Evolutionary conservation across 1,140 invertebrate genomes (phyloP).

Genomic region (Zophobas atratus): DNA sequence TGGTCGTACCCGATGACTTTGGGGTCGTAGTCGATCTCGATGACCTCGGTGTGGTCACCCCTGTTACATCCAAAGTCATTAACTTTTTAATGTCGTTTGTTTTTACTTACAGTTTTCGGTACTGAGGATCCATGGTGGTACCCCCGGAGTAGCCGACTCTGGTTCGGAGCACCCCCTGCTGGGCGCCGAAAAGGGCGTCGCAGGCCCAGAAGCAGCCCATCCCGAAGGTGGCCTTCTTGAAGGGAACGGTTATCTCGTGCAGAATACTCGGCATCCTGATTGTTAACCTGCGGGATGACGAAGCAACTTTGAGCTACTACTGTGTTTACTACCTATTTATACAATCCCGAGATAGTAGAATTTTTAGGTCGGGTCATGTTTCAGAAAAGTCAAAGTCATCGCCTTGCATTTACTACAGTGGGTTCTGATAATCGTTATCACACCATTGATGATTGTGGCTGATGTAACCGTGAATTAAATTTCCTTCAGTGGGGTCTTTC

Average conservation of each 20-base stretch:
- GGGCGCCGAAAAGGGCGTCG: constrained; percentile 91
- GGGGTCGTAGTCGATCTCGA: constrained; percentile 93
- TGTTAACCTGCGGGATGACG: constrained; percentile 14
- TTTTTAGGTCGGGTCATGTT: constrained; percentile 20
- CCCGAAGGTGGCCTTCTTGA: constrained; percentile 85
- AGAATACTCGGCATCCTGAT: constrained; percentile 61
- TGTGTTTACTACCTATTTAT: constrained; percentile 22
- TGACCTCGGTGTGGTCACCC: constrained; percentile 94
- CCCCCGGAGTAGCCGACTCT: constrained; percentile 96
- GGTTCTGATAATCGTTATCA: constrained; percentile 15
- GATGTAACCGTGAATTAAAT: constrained; percentile 21
- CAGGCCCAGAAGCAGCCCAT: constrained; percentile 99
- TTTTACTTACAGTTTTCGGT: constrained; percentile 86
- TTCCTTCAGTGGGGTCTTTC: constrained; percentile 25
- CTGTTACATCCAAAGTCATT: constrained; percentile 69
- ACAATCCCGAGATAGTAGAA: neutral
- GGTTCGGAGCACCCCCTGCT: constrained; percentile 89
- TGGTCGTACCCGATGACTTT: constrained; percentile 81
- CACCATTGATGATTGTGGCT: constrained; percentile 10
- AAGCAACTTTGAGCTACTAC: neutral
- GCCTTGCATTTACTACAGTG: neutral
- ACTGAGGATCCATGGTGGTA: constrained; percentile 84
- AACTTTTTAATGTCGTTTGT: constrained; percentile 54
- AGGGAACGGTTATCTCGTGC: constrained; percentile 62
- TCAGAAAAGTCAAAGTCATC: constrained; percentile 18